A percentile compares a stretch with the other conserved stretches of the same genome.
These are phyloP conservation scores for Himalopsyche japonica DNA, from an alignment of 2,888 invertebrate species.

Conservation along the genomic window DNA sequence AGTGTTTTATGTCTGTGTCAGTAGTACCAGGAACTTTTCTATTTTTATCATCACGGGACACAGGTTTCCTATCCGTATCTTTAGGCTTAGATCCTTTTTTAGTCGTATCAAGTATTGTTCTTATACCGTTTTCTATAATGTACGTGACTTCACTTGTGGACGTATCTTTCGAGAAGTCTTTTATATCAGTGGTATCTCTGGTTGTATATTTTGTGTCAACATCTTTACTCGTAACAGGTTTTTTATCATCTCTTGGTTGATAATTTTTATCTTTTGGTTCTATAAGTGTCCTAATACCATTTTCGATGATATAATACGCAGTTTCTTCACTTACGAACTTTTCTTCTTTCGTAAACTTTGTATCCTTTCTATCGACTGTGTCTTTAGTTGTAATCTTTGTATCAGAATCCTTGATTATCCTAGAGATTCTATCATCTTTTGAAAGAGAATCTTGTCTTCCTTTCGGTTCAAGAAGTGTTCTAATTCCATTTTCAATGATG, in stretches of 20 bases:
- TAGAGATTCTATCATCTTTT: not conserved
- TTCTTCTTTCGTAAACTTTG: slow-evolving; percentile 36
- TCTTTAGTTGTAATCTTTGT: not conserved
- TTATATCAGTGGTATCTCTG: not conserved
- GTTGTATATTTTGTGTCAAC: not conserved
- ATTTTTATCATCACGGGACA: not conserved
- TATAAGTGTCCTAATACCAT: slow-evolving; percentile 34
- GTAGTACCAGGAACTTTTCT: not conserved
- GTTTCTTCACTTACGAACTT: slow-evolving; percentile 56
- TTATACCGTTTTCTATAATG: slow-evolving; percentile 26
- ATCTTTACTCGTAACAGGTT: not conserved
- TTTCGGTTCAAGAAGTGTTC: slow-evolving; percentile 14
- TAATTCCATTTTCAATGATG: slow-evolving; percentile 28
- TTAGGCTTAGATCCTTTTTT: slow-evolving; percentile 4
- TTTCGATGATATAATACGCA: slow-evolving; percentile 34
- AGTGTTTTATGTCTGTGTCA: not conserved
- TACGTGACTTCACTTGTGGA: slow-evolving; percentile 7
- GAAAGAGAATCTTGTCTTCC: not conserved
- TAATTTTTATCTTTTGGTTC: slow-evolving; percentile 4
- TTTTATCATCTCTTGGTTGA: not conserved
- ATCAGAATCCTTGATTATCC: not conserved
- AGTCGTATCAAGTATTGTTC: slow-evolving; percentile 17
- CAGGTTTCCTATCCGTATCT: not conserved
- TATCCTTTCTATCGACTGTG: not conserved
- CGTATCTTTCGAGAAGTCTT: not conserved